Conservation (phyloP, 2,113 vertebrate genomes). For the Macroglossus sobrinus region DNA sequence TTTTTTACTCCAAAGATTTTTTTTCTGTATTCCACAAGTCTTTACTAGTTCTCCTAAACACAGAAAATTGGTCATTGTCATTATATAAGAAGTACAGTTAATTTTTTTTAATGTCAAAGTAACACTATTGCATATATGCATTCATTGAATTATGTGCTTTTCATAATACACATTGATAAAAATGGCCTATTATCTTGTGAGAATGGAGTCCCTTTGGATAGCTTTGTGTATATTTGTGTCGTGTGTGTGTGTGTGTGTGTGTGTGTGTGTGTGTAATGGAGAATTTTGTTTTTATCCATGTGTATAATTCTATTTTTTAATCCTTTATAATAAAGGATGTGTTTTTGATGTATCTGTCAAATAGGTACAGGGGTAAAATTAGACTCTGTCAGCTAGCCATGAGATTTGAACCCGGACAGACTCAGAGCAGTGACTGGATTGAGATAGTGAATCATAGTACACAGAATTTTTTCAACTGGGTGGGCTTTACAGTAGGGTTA, state of each 20-base stretch:
- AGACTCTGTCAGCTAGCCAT: background rate
- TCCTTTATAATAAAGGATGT: background rate
- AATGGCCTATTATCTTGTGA: background rate
- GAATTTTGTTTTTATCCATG: background rate
- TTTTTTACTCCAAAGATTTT: background rate
- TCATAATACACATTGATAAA: background rate
- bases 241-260: background rate
- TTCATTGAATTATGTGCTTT: background rate
- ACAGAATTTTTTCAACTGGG: background rate
- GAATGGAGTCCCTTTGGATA: background rate
- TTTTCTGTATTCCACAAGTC: background rate
- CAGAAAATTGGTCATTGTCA: background rate
- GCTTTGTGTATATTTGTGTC: background rate
- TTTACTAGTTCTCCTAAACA: background rate
- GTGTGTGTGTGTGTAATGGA: background rate
- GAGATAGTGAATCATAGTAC: background rate
- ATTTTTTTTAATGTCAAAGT: background rate
- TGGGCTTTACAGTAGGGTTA: background rate
- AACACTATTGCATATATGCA: background rate
- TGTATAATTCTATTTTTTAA: background rate
- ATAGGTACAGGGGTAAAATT: background rate
- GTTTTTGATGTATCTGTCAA: background rate
- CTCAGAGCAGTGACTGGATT: background rate
- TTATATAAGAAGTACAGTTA: background rate
- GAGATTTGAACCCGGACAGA: background rate